A percentile compares a stretch with the other conserved stretches of the same genome.
These are phyloP conservation scores for Sphaerophoria taeniata DNA, from an alignment of 2,888 invertebrate species.

Conservation along the genomic window DNA sequence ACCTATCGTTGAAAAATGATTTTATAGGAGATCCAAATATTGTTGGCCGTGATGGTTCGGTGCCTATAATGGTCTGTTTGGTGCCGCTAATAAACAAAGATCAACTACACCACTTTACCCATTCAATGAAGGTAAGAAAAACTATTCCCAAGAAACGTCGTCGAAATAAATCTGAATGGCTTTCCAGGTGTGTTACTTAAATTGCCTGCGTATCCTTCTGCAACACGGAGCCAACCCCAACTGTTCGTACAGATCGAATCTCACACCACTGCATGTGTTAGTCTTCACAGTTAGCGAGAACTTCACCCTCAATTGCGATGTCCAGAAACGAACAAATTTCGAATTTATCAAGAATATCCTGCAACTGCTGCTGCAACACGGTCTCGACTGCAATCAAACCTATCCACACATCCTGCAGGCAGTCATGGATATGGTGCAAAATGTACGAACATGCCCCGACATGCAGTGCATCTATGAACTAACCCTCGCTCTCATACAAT, in stretches of 20 bases:
- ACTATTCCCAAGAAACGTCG: neutral
- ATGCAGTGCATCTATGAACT: conserved; percentile 88
- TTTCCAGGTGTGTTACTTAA: conserved; percentile 87
- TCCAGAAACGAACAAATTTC: conserved; percentile 87
- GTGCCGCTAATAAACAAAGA: conserved; percentile 90
- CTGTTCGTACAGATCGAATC: conserved; percentile 87
- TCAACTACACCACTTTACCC: conserved; percentile 88
- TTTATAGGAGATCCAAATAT: conserved; percentile 86
- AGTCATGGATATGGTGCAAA: conserved; percentile 88
- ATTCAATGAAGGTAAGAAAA: conserved; percentile 87
- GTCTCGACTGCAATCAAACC: conserved; percentile 87
- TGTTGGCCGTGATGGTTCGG: conserved; percentile 88
- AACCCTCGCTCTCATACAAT: conserved; percentile 88
- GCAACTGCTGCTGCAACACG: conserved; percentile 86
- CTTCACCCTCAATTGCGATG: conserved; percentile 87
- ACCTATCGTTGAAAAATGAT: neutral
- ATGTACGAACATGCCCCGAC: conserved; percentile 87
- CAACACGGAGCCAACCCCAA: conserved; percentile 90
- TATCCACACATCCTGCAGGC: conserved; percentile 89
- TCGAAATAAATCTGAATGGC: conserved; percentile 83
- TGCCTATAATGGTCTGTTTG: conserved; percentile 89
- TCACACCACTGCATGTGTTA: conserved; percentile 88
- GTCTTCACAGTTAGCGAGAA: conserved; percentile 89
- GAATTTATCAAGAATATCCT: conserved; percentile 89
- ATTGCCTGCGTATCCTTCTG: conserved; percentile 87